Conservation (phyloP, 2,888 invertebrate genomes). For the Clepsis dumicolana region DNA sequence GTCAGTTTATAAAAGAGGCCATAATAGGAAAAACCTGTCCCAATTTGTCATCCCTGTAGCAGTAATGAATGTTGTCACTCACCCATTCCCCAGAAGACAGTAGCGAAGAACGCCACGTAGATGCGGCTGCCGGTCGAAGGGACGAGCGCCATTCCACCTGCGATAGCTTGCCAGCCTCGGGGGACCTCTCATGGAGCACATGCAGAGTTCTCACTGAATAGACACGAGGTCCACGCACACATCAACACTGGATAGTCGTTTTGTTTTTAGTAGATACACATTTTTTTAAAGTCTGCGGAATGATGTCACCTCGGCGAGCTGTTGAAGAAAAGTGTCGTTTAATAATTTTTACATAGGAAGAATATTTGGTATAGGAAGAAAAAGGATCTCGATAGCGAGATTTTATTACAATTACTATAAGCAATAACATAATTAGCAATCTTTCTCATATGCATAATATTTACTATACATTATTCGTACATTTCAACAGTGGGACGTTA, state of each 20-base stretch:
- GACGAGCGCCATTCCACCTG: conserved; percentile 75
- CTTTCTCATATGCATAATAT: too few species aligned
- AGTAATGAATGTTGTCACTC: conserved; percentile 52
- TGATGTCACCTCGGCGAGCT: not conserved
- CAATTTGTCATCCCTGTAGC: conserved; percentile 12
- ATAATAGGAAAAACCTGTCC: not conserved
- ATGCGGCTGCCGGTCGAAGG: conserved; percentile 75
- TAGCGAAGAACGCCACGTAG: conserved; percentile 79
- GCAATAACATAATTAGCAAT: too few species aligned
- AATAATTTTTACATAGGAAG: not conserved
- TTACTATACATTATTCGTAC: too few species aligned
- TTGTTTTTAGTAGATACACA: conserved; percentile 4
- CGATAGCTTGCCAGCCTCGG: conserved; percentile 54
- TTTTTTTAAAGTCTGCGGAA: not conserved
- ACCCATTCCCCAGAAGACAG: conserved; percentile 82
- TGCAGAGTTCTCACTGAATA: conserved; percentile 21
- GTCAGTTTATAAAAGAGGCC: conserved; percentile 4
- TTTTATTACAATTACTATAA: not conserved
- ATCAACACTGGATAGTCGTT: conserved; percentile 1
- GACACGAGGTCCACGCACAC: conserved; percentile 11
- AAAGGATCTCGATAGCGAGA: not conserved
- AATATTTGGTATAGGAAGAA: not conserved
- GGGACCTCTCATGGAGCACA: conserved; percentile 39
- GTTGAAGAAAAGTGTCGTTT: not conserved
- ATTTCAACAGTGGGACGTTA: too few species aligned